phyloP scores from a whole-genome alignment of 2,113 vertebrate species.

The Casuarius casuarius region DNA sequence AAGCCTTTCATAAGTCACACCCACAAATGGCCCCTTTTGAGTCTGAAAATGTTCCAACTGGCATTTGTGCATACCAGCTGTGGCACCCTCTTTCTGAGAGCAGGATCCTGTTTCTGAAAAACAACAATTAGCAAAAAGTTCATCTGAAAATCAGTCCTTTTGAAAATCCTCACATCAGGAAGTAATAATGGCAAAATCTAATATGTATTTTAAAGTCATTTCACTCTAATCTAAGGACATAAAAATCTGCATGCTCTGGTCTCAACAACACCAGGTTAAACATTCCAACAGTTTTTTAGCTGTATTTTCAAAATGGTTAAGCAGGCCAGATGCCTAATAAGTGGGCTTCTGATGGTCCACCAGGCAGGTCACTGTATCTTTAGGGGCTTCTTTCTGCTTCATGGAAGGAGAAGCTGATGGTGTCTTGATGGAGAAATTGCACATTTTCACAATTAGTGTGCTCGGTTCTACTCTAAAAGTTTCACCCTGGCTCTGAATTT shows the following conservation, averaged over 20 bases:
- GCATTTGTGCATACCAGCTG: not conserved
- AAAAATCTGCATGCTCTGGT: not conserved
- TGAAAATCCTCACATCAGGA: not conserved
- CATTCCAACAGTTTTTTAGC: not conserved
- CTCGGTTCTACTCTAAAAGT: not conserved
- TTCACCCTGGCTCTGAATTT: not conserved
- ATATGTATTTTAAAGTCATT: constrained; percentile 11
- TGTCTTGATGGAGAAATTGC: not conserved
- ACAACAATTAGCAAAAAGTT: not conserved
- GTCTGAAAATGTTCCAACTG: not conserved
- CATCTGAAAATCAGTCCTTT: not conserved
- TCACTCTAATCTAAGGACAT: not conserved
- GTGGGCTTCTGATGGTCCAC: not conserved
- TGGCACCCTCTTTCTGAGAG: not conserved
- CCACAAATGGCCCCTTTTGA: not conserved
- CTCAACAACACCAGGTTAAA: accelerated
- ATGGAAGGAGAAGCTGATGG: not conserved
- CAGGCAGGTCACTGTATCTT: not conserved
- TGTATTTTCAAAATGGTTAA: not conserved
- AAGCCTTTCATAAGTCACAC: constrained; percentile 8
- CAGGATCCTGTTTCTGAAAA: not conserved
- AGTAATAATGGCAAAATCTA: not conserved
- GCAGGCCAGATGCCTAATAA: not conserved
- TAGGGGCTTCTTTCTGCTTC: not conserved
- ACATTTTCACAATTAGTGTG: not conserved